A percentile compares a stretch with the other conserved stretches of the same genome.
Conservation (phyloP, 2,888 invertebrate genomes). For the Amphimallon solstitiale region DNA sequence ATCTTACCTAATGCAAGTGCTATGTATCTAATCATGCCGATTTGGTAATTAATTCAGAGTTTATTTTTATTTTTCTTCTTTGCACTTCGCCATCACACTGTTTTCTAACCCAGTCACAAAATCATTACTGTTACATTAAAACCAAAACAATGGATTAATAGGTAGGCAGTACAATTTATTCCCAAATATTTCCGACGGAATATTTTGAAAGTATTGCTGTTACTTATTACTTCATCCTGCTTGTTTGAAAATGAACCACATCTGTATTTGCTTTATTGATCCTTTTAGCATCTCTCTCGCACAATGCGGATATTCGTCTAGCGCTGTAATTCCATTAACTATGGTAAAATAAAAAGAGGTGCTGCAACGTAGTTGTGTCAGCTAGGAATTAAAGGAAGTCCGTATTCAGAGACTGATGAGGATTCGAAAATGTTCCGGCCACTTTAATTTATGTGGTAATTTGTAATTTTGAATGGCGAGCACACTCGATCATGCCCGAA, state of each 20-base stretch:
- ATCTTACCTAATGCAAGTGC: constrained; percentile 22
- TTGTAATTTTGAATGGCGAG: too few relatives aligned
- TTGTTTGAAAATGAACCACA: constrained; percentile 6
- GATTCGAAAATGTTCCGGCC: too few relatives aligned
- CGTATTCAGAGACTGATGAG: too few relatives aligned
- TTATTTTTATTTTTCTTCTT: constrained; percentile 6
- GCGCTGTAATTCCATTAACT: too few relatives aligned
- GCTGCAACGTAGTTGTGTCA: too few relatives aligned
- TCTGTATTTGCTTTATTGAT: constrained; percentile 32
- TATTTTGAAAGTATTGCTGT: not conserved
- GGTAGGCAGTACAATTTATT: not conserved
- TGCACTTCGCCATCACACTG: constrained; percentile 12
- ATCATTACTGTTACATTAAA: not conserved
- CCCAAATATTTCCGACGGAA: not conserved
- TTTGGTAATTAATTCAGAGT: not conserved
- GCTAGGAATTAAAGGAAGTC: too few relatives aligned
- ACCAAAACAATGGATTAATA: not conserved
- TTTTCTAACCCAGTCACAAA: not conserved
- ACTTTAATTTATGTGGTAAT: too few relatives aligned
- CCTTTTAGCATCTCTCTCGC: constrained; percentile 16
- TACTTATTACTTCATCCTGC: constrained; percentile 7
- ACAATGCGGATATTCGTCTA: constrained; percentile 19
- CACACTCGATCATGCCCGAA: too few relatives aligned
- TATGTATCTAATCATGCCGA: constrained; percentile 26
- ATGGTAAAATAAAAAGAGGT: too few relatives aligned